Base-by-base conservation (phyloP, 2,888 invertebrate species). In the Heteromyza rotundicornis region DNA sequence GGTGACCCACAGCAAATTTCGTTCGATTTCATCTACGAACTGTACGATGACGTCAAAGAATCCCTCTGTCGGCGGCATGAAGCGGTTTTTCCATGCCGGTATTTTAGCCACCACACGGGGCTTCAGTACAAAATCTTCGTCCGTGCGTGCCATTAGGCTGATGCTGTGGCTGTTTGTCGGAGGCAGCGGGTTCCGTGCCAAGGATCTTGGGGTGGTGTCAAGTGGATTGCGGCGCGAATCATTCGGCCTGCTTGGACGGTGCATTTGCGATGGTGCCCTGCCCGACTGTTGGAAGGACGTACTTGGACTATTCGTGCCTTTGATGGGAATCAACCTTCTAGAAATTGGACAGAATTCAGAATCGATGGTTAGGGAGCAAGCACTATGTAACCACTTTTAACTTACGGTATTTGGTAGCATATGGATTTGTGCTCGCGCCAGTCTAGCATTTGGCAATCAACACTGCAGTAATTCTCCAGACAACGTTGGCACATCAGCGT, bases 391-490 rank as follows among this genome's bases (percentile, higher is more conserved):
- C 32, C 32, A 8, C 32, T 47, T 2, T 59, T 24, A 16, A 68
- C 74, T 69, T 67, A 74, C 74, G 27, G 27, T 10, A 27, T 27
- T 27, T 27, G 27, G 10, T 27, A 27, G 27, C 27, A 27, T 27
- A 44, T 63, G 5, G 61, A 22, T 49, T 68, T 68, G 44, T 87
- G 87, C 86, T 86, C 87, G 16, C 61, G 61, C 69, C 69, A 69
- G 58, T 69, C 68, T 3, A 23, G 84, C 82, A 62, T 49, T 54
- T 70, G 69, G 47, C 69, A 69, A 2, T 64, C 64, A 2, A 62
- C 51, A n/a, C 63, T 64, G 20, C 69, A 69, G 55, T 69, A 69
- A 1, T 59, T 55, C 24, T 68, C 68, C 12, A 59, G 56, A 14
- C 69, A 69, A 2, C 68, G 66, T 19, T 69, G 65, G 44, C 69